Evolutionary conservation across 2,797 vertebrate genomes (phyloP).

Genomic region (Scolopax bukidnonensis): DNA sequence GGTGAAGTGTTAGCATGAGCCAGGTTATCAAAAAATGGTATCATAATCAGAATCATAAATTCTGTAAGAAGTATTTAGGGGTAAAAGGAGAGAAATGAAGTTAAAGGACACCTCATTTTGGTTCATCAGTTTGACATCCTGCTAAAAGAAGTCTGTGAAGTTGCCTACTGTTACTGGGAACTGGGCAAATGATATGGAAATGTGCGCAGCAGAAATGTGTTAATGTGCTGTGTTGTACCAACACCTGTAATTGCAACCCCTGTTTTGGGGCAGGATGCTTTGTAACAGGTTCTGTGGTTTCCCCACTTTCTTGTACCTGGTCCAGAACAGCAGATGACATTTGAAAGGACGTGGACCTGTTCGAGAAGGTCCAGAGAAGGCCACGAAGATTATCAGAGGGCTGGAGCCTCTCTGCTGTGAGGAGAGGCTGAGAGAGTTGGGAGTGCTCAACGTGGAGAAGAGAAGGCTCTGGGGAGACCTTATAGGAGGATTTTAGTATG

Average conservation of each 20-base stretch:
- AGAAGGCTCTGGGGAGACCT: too few species aligned
- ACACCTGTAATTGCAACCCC: not conserved
- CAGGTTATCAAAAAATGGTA: not conserved
- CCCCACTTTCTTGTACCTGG: not conserved
- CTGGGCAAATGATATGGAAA: not conserved
- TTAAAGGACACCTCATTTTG: not conserved
- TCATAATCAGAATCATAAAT: not conserved
- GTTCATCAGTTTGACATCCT: not conserved
- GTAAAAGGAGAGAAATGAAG: not conserved
- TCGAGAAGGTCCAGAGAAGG: too few species aligned
- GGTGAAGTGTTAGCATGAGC: not conserved
- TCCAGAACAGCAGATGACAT: conserved; percentile 44
- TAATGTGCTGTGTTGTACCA: not conserved
- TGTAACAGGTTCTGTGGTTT: conserved; percentile 1
- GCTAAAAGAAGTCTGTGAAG: not conserved
- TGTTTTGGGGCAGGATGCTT: not conserved
- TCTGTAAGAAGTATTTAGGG: not conserved
- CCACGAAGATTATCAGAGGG: too few species aligned
- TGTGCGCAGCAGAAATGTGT: not conserved
- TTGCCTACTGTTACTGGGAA: not conserved
- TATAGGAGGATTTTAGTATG: too few species aligned
- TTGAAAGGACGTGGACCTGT: not conserved
- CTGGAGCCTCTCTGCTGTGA: too few species aligned
- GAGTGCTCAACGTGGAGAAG: too few species aligned
- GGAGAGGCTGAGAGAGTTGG: too few species aligned